Percentiles rank a stretch among this genome's conserved stretches.
These are phyloP conservation scores for Exephanes ischioxanthus DNA, from an alignment of 2,888 invertebrate species.

Conservation along the genomic window DNA sequence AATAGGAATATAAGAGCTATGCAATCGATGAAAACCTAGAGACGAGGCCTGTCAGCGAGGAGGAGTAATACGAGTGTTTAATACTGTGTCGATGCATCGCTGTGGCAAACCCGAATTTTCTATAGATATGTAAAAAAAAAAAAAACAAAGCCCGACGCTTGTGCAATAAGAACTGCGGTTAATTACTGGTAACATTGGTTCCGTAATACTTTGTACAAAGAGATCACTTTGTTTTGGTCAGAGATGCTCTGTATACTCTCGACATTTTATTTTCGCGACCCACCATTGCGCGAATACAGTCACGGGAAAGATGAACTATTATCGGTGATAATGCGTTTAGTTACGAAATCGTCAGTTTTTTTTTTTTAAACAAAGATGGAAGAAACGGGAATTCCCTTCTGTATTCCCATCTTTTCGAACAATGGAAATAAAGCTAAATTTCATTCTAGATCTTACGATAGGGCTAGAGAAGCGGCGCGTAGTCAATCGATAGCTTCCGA, in stretches of 20 bases:
- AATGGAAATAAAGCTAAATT: conserved; percentile 7
- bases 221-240: conserved; percentile 65
- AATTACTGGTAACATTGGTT: conserved; percentile 68
- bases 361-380: neutral
- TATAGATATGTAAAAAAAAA: conserved; percentile 6
- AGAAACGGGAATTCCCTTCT: neutral
- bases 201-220: conserved; percentile 71
- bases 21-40: conserved; percentile 34
- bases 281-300: neutral
- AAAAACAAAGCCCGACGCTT: conserved; percentile 23
- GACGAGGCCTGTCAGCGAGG: conserved; percentile 25
- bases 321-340: neutral
- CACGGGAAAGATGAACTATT: neutral
- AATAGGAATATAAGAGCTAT: conserved; percentile 34
- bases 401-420: neutral
- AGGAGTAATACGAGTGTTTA: conserved; percentile 46
- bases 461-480: neutral
- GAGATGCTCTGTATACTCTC: neutral
- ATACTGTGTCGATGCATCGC: conserved; percentile 45
- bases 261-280: neutral
- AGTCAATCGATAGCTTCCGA: neutral
- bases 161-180: conserved; percentile 51
- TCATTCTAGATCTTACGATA: neutral
- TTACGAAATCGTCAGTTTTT: neutral
- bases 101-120: conserved; percentile 3